Evolutionary conservation across 2,113 vertebrate species (phyloP), one percentile per base, ranked within the genome.

Genomic region (Podarcis cretensis): DNA sequence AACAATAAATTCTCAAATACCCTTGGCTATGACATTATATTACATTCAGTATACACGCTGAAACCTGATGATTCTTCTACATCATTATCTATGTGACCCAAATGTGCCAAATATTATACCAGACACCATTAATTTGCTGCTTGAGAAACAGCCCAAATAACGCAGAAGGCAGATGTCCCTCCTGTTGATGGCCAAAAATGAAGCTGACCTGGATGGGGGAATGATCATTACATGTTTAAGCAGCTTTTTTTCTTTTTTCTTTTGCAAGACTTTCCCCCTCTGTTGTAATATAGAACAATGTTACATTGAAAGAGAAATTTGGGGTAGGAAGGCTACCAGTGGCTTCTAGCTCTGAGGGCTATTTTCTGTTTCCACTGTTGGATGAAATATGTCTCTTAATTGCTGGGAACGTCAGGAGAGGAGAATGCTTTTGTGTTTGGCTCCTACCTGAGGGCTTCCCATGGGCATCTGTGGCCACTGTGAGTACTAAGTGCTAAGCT

Each of bases 31-130:
- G 80, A 90, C 73, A 86, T 71, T 69, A 59, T 25, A 68, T 59
- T 68, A 40, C 87, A 84, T 84, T 83, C 80, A 86, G n/a, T 87
- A 78, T 54, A 78, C 25, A 86, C n/a, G 10, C 6, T 78, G 85
- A 90, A 27, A 79, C 65, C 35, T 83, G 32, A 79, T 87, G 54
- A 9, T 82, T 92, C 43, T 81, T 91, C 35, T 81, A 73, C 74
- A 89, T 89, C 76, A 75, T 84, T 71, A 4, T 86, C 65, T 90
- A 57, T 69, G 86, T 84, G 87, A 81, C 20, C 6, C 35, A 87
- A 84, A 89, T 89, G 35, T 80, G 88, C 68, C 75, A 89, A 43
- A 57, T 32, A 79, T 4, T 73, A 5, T 66, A 94, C 91, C 71
- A 69, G 40, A 69, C 37, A 1, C 86, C 27, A 74, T 30, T 90